phyloP scores from a whole-genome alignment of 2,113 vertebrate genomes.

The Perognathus longimembris region DNA sequence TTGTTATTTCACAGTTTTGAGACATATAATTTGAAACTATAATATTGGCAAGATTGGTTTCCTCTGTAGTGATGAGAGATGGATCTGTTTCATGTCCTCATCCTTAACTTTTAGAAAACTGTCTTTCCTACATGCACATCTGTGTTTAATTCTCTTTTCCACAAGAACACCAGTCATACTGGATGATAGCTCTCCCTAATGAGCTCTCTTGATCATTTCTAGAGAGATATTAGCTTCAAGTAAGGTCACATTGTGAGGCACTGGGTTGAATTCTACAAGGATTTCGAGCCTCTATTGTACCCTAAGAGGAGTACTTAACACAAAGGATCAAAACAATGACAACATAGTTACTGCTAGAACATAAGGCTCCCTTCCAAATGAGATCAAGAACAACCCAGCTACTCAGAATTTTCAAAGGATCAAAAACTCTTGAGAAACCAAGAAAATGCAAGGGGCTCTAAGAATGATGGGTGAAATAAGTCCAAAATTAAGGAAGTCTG shows the following conservation, averaged over 20 bases:
- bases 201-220: background rate
- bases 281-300: background rate
- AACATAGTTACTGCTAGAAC: background rate
- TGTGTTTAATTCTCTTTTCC: background rate
- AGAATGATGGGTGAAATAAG: background rate
- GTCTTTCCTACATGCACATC: background rate
- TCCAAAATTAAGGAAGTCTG: background rate
- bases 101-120: background rate
- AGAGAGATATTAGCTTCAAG: background rate
- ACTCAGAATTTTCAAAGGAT: background rate
- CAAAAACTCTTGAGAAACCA: background rate
- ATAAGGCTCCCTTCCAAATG: background rate
- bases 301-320: background rate
- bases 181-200: background rate
- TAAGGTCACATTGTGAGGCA: background rate
- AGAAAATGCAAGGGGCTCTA: background rate
- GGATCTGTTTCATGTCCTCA: background rate
- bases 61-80: background rate
- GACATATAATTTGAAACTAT: background rate
- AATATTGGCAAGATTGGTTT: background rate
- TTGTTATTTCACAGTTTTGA: background rate
- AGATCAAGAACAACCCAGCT: background rate
- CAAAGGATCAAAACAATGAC: background rate
- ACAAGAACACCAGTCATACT: background rate
- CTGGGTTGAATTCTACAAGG: background rate